Evolutionary conservation across 2,888 invertebrate genomes (phyloP).

Genomic region (Rhagium mordax): DNA sequence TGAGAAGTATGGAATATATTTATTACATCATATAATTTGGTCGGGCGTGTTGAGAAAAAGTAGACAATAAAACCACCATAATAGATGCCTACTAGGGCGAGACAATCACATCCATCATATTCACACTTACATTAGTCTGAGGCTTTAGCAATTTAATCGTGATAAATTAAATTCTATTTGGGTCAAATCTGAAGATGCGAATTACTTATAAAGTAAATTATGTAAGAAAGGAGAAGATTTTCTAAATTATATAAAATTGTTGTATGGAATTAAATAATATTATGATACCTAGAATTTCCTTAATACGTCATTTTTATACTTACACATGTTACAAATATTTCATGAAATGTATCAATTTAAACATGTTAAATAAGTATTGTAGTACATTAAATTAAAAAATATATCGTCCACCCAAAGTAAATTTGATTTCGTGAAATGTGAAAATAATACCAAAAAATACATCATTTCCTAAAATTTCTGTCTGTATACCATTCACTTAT

Average conservation of each 20-base stretch:
- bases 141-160: neutral
- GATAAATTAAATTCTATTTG: neutral
- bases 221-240: neutral
- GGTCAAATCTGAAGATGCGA: neutral
- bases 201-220: neutral
- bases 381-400: too few species aligned
- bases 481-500: too few species aligned
- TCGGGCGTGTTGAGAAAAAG: slow-evolving; percentile 1
- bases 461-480: too few species aligned
- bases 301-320: too few species aligned
- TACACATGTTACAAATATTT: too few species aligned
- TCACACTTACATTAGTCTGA: slow-evolving; percentile 22
- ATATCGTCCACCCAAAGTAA: too few species aligned
- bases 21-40: slow-evolving; percentile 14
- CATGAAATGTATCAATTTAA: too few species aligned
- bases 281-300: too few species aligned
- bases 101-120: slow-evolving; percentile 49
- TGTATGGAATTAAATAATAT: too few species aligned
- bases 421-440: too few species aligned
- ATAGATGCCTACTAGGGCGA: slow-evolving; percentile 39
- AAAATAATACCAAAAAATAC: too few species aligned
- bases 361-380: too few species aligned
- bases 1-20: slow-evolving; percentile 13
- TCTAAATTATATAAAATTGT: neutral
- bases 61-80: slow-evolving; percentile 9